Evolutionary conservation across 2,113 vertebrate species (phyloP), one percentile per base, ranked within the genome.

Genomic region (Colistium nudipinnis): DNA sequence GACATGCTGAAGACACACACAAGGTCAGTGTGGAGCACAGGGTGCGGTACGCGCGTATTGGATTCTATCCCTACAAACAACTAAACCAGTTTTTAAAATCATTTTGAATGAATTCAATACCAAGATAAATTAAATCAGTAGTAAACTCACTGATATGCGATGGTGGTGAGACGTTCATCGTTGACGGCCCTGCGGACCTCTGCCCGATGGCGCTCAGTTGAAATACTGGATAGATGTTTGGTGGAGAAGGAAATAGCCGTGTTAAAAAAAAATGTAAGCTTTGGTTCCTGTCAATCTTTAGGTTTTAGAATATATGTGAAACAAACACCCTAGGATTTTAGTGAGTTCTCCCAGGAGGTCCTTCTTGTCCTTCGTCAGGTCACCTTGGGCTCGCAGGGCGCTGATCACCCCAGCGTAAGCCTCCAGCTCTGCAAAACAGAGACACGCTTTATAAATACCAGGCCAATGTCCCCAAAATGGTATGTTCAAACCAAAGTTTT

Each of bases 341-440:
- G 95, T 97, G 75, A 99, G 97, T 52, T 99, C 97, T 82, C 95
- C 97, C 66, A 99, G 91, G 64, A 99, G 93, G 70, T 99, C 98
- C 88, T 98, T 98, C 93, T 99, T 99, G 87, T 99, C 98, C 83
- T 96, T 98, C 0, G 95, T 98, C 78, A 99, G 95, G 88, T 99
- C 98, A 63, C 98, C 98, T 85, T 99, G 98, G 19, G 98, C 98
- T 68, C 98, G 93, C 81, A 99, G 93, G 67, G 98, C 98, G 80
- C 96, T 99, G 90, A 99, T 97, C 64, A 98, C 97, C n/a, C 97
- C 96, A 22, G 98, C 98, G 27, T 99, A 99, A 2, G 98, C 98
- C 90, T 99, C 98, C 93, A 99, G 90, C 92, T 99, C 98, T 99
- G 90, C 0, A 0, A 72, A 74, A 84, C 24, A 62, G 27, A 61